Evolutionary conservation across 2,888 invertebrate genomes (phyloP).

Genomic region (Azorinus chamasolen): DNA sequence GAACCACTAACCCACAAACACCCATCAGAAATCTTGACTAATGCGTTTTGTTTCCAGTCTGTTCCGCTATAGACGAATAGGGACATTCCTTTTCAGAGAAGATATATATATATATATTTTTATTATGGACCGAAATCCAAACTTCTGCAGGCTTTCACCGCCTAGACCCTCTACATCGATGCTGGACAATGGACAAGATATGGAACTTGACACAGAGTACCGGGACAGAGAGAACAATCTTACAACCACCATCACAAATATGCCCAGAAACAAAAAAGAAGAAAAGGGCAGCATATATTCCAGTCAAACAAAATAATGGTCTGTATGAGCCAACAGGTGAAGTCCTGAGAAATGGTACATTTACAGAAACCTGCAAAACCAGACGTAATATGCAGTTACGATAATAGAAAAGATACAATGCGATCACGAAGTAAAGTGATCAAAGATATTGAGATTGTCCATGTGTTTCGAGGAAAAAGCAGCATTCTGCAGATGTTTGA

Average conservation of each 20-base stretch:
- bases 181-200: slow-evolving; percentile 77
- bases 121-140: slow-evolving; percentile 77
- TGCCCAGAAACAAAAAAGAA: slow-evolving; percentile 77
- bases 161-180: slow-evolving; percentile 78
- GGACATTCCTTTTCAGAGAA: too few relatives aligned
- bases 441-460: slow-evolving; percentile 99
- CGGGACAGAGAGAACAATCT: slow-evolving; percentile 65
- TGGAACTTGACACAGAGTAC: slow-evolving; percentile 77
- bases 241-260: slow-evolving; percentile 42
- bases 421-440: slow-evolving; percentile 98
- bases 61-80: too few relatives aligned
- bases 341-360: slow-evolving; percentile 98
- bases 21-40: too few relatives aligned
- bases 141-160: slow-evolving; percentile 66
- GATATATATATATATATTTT: too few relatives aligned
- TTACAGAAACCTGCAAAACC: slow-evolving; percentile 96
- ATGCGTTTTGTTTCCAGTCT: too few relatives aligned
- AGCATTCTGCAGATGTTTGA: slow-evolving; percentile 99
- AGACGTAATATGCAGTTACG: slow-evolving; percentile 97
- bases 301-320: slow-evolving; percentile 83
- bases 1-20: too few relatives aligned
- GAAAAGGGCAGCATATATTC: slow-evolving; percentile 79
- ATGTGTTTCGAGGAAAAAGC: slow-evolving; percentile 98
- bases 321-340: slow-evolving; percentile 98
- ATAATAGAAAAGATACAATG: slow-evolving; percentile 97